phyloP scores from a whole-genome alignment of 1,140 invertebrate genomes.

The Temnothorax longispinosus region DNA sequence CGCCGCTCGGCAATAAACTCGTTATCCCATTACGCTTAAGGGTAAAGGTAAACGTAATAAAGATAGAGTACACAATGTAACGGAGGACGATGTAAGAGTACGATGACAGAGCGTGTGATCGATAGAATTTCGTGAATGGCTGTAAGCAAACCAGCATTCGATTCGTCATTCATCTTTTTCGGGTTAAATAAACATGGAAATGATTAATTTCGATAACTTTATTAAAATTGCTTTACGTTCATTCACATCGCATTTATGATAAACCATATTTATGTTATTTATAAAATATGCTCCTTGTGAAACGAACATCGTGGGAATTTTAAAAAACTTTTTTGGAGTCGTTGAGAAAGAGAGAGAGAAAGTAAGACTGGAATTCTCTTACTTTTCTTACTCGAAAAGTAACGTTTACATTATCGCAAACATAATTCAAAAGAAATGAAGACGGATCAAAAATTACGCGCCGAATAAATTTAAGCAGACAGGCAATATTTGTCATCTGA shows the following conservation, averaged over 20 bases:
- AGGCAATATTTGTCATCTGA: slow-evolving; percentile 17
- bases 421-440: slow-evolving; percentile 3
- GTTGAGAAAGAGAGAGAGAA: not conserved
- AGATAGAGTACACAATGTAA: slow-evolving; percentile 19
- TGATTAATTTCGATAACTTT: not conserved
- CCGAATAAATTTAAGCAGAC: slow-evolving; percentile 17
- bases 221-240: not conserved
- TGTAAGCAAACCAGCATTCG: too few species aligned
- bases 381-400: not conserved
- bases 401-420: not conserved
- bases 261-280: not conserved
- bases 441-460: not conserved
- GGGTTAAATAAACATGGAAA: not conserved
- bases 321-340: not conserved
- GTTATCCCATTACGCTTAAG: slow-evolving; percentile 42
- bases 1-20: slow-evolving; percentile 15
- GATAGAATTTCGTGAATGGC: not conserved
- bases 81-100: not conserved
- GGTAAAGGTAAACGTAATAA: slow-evolving; percentile 33
- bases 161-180: not conserved
- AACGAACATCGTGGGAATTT: not conserved
- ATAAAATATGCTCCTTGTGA: not conserved
- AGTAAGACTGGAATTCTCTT: not conserved
- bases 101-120: not conserved
- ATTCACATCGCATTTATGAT: not conserved